These are phyloP conservation scores for Pagetopsis macropterus DNA, from an alignment of 2,797 vertebrate species.

Conservation along the genomic window DNA sequence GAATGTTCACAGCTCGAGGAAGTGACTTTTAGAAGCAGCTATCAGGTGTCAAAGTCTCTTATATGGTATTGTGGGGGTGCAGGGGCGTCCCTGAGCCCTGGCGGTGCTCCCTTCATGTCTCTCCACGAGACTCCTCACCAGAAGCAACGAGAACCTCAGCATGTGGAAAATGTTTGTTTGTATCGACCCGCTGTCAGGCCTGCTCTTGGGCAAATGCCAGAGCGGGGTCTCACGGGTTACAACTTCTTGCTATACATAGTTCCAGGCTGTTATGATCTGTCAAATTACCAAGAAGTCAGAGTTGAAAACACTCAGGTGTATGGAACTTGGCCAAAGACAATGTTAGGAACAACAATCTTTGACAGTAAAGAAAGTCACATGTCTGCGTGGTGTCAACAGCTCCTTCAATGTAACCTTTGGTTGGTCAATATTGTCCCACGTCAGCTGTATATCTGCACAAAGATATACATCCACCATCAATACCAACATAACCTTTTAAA, in stretches of 20 bases:
- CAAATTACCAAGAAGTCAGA: constrained; percentile 50
- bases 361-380: not conserved
- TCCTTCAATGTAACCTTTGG: constrained; percentile 9
- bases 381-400: not conserved
- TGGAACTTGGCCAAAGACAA: constrained; percentile 8
- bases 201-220: constrained; percentile 75
- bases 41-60: constrained; percentile 65
- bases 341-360: not conserved
- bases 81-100: not conserved
- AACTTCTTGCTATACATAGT: constrained; percentile 70
- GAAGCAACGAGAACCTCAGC: constrained; percentile 40
- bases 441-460: not conserved
- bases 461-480: too few species aligned
- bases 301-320: constrained; percentile 44
- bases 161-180: constrained; percentile 83
- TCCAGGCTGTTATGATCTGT: constrained; percentile 33
- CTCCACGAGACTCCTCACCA: constrained; percentile 22
- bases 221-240: constrained; percentile 44
- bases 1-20: constrained; percentile 55
- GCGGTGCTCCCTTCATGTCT: constrained; percentile 7
- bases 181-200: constrained; percentile 73
- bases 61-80: constrained; percentile 50
- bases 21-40: constrained; percentile 54
- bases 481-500: too few species aligned
- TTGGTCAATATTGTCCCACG: not conserved